Evolutionary conservation across 2,797 vertebrate genomes (phyloP), one percentile per base, ranked within the genome.

Genomic region (Clarias platycephalus): DNA sequence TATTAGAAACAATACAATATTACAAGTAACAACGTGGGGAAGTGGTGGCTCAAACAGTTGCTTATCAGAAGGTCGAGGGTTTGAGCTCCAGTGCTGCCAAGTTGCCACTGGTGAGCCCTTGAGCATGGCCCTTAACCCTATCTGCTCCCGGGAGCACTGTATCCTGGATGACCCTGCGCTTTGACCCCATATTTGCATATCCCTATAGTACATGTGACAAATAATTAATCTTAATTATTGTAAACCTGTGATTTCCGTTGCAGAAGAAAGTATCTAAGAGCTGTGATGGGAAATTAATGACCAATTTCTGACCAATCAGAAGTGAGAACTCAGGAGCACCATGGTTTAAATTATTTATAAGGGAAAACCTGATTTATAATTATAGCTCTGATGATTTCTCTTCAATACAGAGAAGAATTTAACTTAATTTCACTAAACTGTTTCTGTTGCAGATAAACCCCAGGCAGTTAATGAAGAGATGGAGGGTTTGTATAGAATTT

Each of bases 391-490:
- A 57, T 20, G 16, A 55, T 81, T 81, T 57, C 20, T 81, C 66
- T 81, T 70, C 66, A 58, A 58, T 40, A 58, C 31, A 5, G 67
- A 26, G 60, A 31, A 57, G n/a, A 49, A 13, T 40, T n/a, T 72
- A 72, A 66, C 44, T 44, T 75, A 5, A 85, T 81, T 81, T 75
- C 71, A 7, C 70, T 26, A 66, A 71, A 77, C 63, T 58, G 24
- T 18, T 58, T 57, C 16, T 34, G 79, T 49, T 28, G 63, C 3
- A 10, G n/a, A 53, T 24, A 40, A 75, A 74, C n/a, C 53, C 57
- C 66, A 22, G 57, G 5, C 57, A 8, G 67, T 24, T 70, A 70
- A 70, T 24, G 20, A 44, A 71, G 20, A 44, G 37, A 71, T 71
- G 12, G 2, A 71, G 10, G 5, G 68, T 44, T 44, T 44, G 68